A percentile compares a stretch with the other conserved stretches of the same genome.
These are phyloP conservation scores for Ptychodera flava DNA, from an alignment of 35 echinoderm and acorn worm genomes.

Conservation along the genomic window DNA sequence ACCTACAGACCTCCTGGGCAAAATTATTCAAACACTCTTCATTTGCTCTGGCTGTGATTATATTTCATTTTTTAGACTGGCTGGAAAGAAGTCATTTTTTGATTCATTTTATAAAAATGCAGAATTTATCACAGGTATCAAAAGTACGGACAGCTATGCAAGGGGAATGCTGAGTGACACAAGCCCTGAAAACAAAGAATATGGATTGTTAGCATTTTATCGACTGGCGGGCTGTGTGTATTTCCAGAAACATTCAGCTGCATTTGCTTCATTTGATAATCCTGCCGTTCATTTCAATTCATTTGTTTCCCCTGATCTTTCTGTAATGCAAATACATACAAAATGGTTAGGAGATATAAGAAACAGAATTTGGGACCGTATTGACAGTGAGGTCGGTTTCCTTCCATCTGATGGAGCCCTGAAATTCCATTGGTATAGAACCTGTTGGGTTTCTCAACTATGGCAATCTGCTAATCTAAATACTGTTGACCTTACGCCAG, in stretches of 20 bases:
- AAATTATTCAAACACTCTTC: constrained; percentile 26
- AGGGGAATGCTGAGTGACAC: not conserved
- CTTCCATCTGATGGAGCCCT: constrained; percentile 20
- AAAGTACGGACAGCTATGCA: not conserved
- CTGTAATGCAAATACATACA: constrained; percentile 3
- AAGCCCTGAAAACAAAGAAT: not conserved
- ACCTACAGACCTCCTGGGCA: not conserved
- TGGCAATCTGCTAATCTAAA: not conserved
- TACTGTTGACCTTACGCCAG: constrained; percentile 8
- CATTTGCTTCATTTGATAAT: not conserved
- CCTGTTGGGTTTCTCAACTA: no score
- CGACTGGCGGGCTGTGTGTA: constrained; percentile 23
- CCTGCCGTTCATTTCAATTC: constrained; percentile 5
- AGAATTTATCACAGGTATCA: constrained; percentile 20
- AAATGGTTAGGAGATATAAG: constrained; percentile 1
- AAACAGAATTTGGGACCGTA: constrained; percentile 22
- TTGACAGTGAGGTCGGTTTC: no score
- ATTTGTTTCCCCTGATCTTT: not conserved
- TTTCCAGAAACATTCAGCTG: constrained; percentile 14
- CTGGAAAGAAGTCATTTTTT: constrained; percentile 28
- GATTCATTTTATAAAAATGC: constrained; percentile 26
- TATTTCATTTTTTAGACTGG: constrained; percentile 21
- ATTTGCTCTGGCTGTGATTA: constrained; percentile 35
- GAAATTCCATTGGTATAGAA: no score
- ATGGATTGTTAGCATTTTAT: constrained; percentile 26